These are phyloP conservation scores for Zelleria hepariella DNA, from an alignment of 2,888 invertebrate genomes.

Conservation along the genomic window DNA sequence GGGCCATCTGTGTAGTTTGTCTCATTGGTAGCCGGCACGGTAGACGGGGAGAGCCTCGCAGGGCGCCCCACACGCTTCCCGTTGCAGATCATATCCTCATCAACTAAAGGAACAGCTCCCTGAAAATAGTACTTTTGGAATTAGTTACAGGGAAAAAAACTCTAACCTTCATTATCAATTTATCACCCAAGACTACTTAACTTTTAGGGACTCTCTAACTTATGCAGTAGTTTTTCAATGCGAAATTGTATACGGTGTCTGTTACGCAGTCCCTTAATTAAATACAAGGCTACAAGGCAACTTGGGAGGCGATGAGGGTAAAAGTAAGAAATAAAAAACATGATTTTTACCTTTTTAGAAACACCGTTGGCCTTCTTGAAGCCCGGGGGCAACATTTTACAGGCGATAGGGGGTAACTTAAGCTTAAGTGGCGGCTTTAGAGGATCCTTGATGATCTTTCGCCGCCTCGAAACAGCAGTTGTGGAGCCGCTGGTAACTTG, in stretches of 20 bases:
- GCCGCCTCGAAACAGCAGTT: slow-evolving; percentile 62
- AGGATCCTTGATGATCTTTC: slow-evolving; percentile 67
- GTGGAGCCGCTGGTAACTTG: slow-evolving; percentile 59
- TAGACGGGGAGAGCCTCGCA: slow-evolving; percentile 26
- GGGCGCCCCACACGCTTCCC: slow-evolving; percentile 36
- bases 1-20: slow-evolving; percentile 50
- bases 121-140: background rate
- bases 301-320: background rate
- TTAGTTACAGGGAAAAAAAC: no score
- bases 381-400: slow-evolving; percentile 59
- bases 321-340: background rate
- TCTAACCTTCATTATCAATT: no score
- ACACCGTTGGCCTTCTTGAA: slow-evolving; percentile 49
- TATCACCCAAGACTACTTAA: no score
- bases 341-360: slow-evolving; percentile 52
- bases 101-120: slow-evolving; percentile 23
- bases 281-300: slow-evolving; percentile 6
- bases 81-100: slow-evolving; percentile 47
- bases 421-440: slow-evolving; percentile 39
- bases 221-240: no score
- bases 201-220: no score
- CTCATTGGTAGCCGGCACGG: slow-evolving; percentile 13
- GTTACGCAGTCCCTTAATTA: no score
- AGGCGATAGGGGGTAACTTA: slow-evolving; percentile 50
- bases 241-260: no score